phyloP scores from a whole-genome alignment of 2,113 vertebrate species.

The Chunga burmeisteri region DNA sequence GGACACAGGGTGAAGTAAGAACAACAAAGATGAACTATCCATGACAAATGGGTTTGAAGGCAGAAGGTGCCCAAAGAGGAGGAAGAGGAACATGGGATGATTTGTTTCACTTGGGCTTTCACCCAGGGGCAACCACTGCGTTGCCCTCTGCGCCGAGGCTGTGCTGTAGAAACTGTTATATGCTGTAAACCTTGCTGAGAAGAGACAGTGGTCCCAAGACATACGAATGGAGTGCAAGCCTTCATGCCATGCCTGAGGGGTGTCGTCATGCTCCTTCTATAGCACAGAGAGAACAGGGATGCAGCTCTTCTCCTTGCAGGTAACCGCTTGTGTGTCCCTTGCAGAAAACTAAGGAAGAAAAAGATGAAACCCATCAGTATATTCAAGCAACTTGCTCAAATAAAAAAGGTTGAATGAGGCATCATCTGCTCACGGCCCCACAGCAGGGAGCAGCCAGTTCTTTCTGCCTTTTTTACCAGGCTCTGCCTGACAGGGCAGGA shows the following conservation, averaged over 20 bases:
- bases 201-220: not conserved
- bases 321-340: not conserved
- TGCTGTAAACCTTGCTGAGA: not conserved
- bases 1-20: not conserved
- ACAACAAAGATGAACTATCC: not conserved
- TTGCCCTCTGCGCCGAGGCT: not conserved
- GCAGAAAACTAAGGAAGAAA: not conserved
- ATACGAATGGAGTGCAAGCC: not conserved
- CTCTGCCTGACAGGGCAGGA: not conserved
- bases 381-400: not conserved
- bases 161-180: not conserved
- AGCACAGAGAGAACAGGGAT: not conserved
- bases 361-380: not conserved
- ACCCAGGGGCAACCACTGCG: not conserved
- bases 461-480: not conserved
- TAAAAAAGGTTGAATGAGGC: not conserved
- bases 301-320: not conserved
- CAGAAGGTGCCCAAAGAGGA: not conserved
- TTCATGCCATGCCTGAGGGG: not conserved
- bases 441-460: not conserved
- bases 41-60: not conserved
- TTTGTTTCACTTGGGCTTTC: not conserved
- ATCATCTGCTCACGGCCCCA: not conserved
- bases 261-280: not conserved
- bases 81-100: not conserved